Percentiles rank a stretch among this genome's conserved stretches.
These are phyloP conservation scores for Tiaroga cobitis DNA, from an alignment of 2,797 vertebrate genomes.

Conservation along the genomic window DNA sequence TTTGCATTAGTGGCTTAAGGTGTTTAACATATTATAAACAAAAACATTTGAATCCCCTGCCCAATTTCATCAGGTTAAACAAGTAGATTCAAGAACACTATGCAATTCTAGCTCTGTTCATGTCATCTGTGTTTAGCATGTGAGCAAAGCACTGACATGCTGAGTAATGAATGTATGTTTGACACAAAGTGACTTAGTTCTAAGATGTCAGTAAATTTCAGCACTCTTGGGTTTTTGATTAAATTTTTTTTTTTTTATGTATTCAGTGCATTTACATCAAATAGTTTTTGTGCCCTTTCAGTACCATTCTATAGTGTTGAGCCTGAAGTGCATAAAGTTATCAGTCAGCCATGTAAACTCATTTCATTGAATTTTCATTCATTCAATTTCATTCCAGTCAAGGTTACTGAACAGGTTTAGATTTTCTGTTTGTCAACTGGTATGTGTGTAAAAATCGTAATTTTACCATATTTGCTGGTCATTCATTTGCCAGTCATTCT, in stretches of 20 bases:
- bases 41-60: constrained; percentile 21
- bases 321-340: neutral
- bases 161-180: constrained; percentile 50
- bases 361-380: too few species aligned
- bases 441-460: neutral
- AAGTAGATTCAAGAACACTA: constrained; percentile 69
- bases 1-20: neutral
- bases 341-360: constrained; percentile 4
- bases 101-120: constrained; percentile 71
- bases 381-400: neutral
- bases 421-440: neutral
- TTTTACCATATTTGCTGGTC: constrained; percentile 5
- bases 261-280: neutral
- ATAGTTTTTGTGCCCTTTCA: neutral
- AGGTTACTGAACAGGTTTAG: neutral
- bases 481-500: constrained; percentile 1
- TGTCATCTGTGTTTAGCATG: constrained; percentile 36
- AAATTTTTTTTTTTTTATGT: neutral
- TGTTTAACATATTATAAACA: neutral
- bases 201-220: constrained; percentile 6
- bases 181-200: constrained; percentile 32
- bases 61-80: constrained; percentile 63
- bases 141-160: constrained; percentile 20
- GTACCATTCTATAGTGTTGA: neutral
- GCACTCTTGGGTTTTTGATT: neutral